Base-by-base conservation (phyloP, 1,140 invertebrate genomes). In the Drosophila arizonae region DNA sequence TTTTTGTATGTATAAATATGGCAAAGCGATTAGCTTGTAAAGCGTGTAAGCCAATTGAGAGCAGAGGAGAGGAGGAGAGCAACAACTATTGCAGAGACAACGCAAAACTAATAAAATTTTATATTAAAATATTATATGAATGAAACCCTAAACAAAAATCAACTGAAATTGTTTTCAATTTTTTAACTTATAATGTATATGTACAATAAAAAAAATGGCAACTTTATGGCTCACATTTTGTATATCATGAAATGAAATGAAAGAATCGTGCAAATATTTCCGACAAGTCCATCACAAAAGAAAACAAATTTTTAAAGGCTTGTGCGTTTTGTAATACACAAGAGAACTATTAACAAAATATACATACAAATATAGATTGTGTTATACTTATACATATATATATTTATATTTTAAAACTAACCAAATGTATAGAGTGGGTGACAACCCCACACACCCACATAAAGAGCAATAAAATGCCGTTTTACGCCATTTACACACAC, bases 81-180 rank as follows among this genome's bases (percentile, higher is more conserved):
- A 78, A 68, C 71, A 76, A 84, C 79, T 76, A 82, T 76, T 74
- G 60, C 48, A 75, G 36, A 62, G 50, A 50, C 36, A 70, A 70
- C 64, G 52, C 62, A 46, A 66, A 70, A 66, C 66, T 76, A 77
- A 64, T 67, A 77, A 77, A 56, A 75, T 80, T 85, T 76, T 85
- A 71, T 80, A 85, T 73, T 62, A 81, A 72, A 68, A 69, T 45
- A 58, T 52, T 51, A 65, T 48, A 50, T 57, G 70, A 67, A 72
- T 76, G 33, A 17, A 66, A 63, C 36, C 43, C 8, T 39, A 3
- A 51, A 3, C 0, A 61, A 50, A 8, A 46, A 56, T 30, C 55
- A 84, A 71, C 48, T 77, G 51, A 84, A 85, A 85, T 85, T 85
- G 81, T 85, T 85, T 85, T 85, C 81, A 85, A 85, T 85, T 85